These are phyloP conservation scores for Sarcophaga caerulescens DNA, from an alignment of 2,888 invertebrate genomes.

Conservation along the genomic window DNA sequence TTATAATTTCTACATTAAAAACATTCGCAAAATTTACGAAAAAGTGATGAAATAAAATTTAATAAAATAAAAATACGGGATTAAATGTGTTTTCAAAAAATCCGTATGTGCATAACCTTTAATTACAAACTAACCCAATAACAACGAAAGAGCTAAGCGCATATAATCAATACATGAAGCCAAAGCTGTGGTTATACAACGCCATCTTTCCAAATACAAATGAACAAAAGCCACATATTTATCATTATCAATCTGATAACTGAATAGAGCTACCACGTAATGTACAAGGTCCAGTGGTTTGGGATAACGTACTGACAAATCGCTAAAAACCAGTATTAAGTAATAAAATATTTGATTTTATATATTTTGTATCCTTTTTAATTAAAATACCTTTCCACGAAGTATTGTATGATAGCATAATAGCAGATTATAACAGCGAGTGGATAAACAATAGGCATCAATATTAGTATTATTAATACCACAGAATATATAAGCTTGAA, in stretches of 20 bases:
- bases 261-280: conserved; percentile 64
- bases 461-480: conserved; percentile 65
- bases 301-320: conserved; percentile 37
- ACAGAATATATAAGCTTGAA: conserved; percentile 73
- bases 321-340: neutral
- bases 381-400: conserved; percentile 69
- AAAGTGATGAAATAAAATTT: conserved; percentile 58
- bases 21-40: conserved; percentile 41
- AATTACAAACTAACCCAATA: conserved; percentile 56
- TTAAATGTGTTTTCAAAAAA: conserved; percentile 46
- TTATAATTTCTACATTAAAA: conserved; percentile 50
- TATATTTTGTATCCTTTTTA: neutral
- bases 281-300: conserved; percentile 71
- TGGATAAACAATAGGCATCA: conserved; percentile 69
- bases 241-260: conserved; percentile 71
- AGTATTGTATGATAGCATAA: conserved; percentile 72
- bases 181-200: conserved; percentile 72
- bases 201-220: conserved; percentile 75
- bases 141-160: conserved; percentile 73
- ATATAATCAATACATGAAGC: conserved; percentile 76
- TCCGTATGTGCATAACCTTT: neutral
- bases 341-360: neutral
- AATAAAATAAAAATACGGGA: conserved; percentile 28
- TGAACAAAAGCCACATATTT: conserved; percentile 71
- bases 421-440: conserved; percentile 62